Evolutionary conservation across 2,797 vertebrate species (phyloP).

Genomic region (Garrulus glandarius): DNA sequence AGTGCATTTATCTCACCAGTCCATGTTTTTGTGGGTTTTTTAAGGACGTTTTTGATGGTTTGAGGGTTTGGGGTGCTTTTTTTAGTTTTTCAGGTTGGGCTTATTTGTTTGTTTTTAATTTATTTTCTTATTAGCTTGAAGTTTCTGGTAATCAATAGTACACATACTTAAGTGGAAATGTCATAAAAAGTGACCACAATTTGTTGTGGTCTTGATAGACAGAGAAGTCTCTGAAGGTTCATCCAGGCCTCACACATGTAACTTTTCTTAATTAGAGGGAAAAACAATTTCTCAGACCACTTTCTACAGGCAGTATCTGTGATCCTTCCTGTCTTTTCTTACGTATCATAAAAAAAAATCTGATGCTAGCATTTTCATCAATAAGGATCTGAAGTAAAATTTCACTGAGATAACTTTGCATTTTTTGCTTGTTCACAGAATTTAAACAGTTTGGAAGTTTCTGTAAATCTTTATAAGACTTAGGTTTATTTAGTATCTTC

Average conservation of each 20-base stretch:
- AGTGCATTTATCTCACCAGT: background rate
- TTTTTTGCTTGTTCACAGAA: background rate
- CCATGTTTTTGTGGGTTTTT: background rate
- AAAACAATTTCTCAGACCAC: background rate
- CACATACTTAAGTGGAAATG: background rate
- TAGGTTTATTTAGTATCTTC: background rate
- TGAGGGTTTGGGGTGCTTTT: no score
- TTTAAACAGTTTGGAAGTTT: background rate
- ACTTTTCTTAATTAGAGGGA: background rate
- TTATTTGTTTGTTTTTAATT: background rate
- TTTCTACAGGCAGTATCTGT: background rate
- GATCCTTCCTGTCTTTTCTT: background rate
- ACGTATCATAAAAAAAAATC: background rate
- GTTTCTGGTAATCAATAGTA: background rate
- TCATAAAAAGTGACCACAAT: background rate
- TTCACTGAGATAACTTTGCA: background rate
- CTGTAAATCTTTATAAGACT: background rate
- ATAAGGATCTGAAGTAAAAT: background rate
- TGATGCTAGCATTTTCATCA: background rate
- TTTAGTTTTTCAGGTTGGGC: no score
- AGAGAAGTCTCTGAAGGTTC: background rate
- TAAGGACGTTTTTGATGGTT: background rate
- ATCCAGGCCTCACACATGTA: fast-evolving
- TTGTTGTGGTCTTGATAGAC: background rate
- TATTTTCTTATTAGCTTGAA: background rate